phyloP scores from a whole-genome alignment of 2,113 vertebrate species.

The Steatornis caripensis region DNA sequence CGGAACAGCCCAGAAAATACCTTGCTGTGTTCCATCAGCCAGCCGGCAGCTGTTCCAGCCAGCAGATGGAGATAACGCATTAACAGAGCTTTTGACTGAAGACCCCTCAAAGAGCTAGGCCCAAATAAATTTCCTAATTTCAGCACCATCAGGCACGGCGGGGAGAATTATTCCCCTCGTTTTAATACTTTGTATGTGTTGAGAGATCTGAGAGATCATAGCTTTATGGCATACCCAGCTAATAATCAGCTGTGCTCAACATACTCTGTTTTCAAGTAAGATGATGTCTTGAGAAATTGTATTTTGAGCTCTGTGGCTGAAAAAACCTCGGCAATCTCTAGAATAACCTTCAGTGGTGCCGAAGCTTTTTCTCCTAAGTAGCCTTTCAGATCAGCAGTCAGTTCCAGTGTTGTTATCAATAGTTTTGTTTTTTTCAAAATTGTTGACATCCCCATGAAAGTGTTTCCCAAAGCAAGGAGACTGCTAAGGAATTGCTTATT shows the following conservation, averaged over 20 bases:
- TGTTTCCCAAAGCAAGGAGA: neutral
- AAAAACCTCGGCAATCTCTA: neutral
- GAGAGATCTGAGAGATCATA: neutral
- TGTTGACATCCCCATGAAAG: neutral
- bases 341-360: neutral
- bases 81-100: neutral
- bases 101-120: neutral
- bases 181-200: neutral
- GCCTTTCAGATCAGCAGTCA: neutral
- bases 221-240: neutral
- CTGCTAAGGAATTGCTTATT: neutral
- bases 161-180: neutral
- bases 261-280: neutral
- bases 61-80: conserved; percentile 43
- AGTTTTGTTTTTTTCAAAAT: neutral
- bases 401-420: neutral
- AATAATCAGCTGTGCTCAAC: neutral
- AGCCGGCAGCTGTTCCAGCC: neutral
- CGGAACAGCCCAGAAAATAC: neutral
- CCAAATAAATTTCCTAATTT: neutral
- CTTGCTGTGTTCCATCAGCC: neutral
- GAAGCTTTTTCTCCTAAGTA: neutral
- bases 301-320: neutral
- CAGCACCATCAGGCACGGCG: neutral
- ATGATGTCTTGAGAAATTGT: neutral